Base-by-base conservation (phyloP, 2,888 invertebrate genomes). In the Nomada fucata region DNA sequence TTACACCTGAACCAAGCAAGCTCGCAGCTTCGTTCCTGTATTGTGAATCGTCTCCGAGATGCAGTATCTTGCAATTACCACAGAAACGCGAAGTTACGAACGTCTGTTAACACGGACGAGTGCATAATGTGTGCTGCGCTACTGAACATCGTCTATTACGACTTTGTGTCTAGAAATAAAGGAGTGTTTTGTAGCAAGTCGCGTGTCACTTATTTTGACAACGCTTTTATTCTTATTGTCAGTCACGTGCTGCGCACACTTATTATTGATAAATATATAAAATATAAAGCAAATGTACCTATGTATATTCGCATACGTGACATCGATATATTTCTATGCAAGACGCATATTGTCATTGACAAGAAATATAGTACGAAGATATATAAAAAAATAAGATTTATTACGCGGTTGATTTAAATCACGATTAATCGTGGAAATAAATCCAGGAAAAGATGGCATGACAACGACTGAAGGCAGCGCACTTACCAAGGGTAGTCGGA, bases 401-500 rank as follows among this genome's bases (percentile, higher is more conserved):
- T 52, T 50, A 52, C n/a, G 36, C 57, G 63, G 20, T 57, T n/a
- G 63, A 26, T 15, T 52, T 44, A 53, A 55, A 53, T 55, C 26
- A 18, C 23, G 20, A 64, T 76, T 55, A 57, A 76, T 53, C 53
- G 36, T 36, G 13, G 44, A 53, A 65, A 57, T 50, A 36, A 36
- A 57, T 26, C n/a, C 1, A 13, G 4, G 10, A 53, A 36, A 29
- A 44, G 67, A 3, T 3, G 57, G 55, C 0, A 13, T 10, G 11
- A 26, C 20, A 52, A 47, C 18, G 20, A n/a, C 36, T 10, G 3
- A 42, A 55, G 18, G 50, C 1, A 55, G 9, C n/a, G 61, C 20
- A 78, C 85, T 77, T 63, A 86, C 85, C 85, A 67, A 75, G 67
- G 68, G 44, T 72, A 75, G 81, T 77, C 68, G 83, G 79, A 70